Base-by-base conservation (phyloP, 2,888 invertebrate genomes). In the Xylota segnis region DNA sequence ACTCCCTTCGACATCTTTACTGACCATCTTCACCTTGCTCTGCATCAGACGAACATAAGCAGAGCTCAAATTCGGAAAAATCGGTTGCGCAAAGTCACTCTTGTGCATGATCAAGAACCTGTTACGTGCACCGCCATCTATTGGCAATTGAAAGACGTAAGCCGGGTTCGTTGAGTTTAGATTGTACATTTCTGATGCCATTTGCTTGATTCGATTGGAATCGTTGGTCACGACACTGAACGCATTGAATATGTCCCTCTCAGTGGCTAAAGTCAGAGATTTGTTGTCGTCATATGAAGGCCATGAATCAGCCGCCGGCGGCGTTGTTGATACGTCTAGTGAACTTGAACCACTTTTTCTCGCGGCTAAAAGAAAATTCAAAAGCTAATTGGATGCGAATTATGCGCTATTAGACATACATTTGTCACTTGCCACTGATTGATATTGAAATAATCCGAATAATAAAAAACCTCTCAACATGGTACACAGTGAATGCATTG, bases 121-220 rank as follows among this genome's bases (percentile, higher is more conserved):
- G 18, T 12, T 71, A 12, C 75, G 74, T 0, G 29, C 52, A 47
- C 58, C 54, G 52, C 29, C 34, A 34, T 59, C 65, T 29, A 76
- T 81, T 6, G 91, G 91, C 77, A 92, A 84, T 87, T 89, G 86
- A 71, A 92, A 92, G 3, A 89, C 83, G 78, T 91, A 91, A 4
- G 54, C 83, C 4, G 91, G 89, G 88, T 92, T 90, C 23, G 88
- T 45, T 78, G 84, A 37, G 45, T 87, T 88, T 18, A 89, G 58
- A 10, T 90, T 90, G 78, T 91, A 92, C 90, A 92, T 90, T 88
- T 90, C 88, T 79, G 89, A 88, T 87, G 91, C 89, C 16, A 91
- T 87, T 23, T 88, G 87, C 18, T 89, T 86, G 16, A 90, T 70
- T 32, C 89, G 68, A 1, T 81, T 76, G 16, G 89, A 89, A 71